phyloP scores from a whole-genome alignment of 2,888 invertebrate genomes.

The Pristionchus fissidentatus region DNA sequence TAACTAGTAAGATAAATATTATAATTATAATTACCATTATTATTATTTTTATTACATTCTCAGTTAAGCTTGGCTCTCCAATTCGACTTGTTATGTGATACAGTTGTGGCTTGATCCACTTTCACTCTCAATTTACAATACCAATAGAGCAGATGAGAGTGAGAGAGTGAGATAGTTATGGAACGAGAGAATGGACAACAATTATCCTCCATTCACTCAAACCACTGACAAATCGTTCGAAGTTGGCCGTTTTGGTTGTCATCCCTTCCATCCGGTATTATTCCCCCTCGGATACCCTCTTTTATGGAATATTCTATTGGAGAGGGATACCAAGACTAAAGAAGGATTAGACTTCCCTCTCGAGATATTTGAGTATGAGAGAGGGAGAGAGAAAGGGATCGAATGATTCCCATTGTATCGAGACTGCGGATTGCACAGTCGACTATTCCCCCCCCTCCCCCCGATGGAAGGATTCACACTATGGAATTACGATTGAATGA shows the following conservation, averaged over 20 bases:
- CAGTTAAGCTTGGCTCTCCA: not conserved
- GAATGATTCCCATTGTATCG: not conserved
- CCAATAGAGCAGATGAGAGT: not conserved
- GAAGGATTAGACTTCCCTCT: conserved; percentile 29
- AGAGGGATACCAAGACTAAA: conserved; percentile 7
- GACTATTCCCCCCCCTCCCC: too few species aligned
- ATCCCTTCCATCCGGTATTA: conserved; percentile 9
- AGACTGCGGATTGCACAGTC: not conserved
- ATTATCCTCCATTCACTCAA: conserved; percentile 39
- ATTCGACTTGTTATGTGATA: not conserved
- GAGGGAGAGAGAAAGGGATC: conserved; percentile 11
- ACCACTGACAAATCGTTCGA: not conserved
- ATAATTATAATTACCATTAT: not conserved
- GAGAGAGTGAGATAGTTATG: not conserved
- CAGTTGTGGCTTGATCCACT: conserved; percentile 10
- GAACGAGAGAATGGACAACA: conserved; percentile 12
- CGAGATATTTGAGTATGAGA: too few species aligned
- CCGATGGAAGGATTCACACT: conserved; percentile 26
- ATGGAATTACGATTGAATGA: not conserved
- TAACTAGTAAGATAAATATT: not conserved
- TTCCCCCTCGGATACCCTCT: conserved; percentile 1
- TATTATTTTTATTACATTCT: not conserved
- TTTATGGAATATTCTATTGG: too few species aligned
- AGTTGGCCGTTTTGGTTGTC: too few species aligned
- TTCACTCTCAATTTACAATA: conserved; percentile 22